Percentiles rank a stretch among this genome's conserved stretches.
Evolutionary conservation across 2,113 vertebrate species (phyloP).

Genomic region (Bos taurus): ARS-UCD2.0 NC_037352.1:13909501-13910000

Average conservation of each 20-base stretch:
- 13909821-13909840: background rate
- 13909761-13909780: background rate
- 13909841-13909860: background rate
- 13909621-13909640: background rate
- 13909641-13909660: background rate
- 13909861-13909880: background rate
- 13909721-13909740: background rate
- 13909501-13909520: background rate
- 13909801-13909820: background rate
- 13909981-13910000: background rate
- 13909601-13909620: background rate
- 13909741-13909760: background rate
- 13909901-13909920: background rate
- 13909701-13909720: rapidly evolving
- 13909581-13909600: background rate
- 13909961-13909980: background rate
- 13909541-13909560: background rate
- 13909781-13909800: background rate
- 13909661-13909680: too few relatives aligned
- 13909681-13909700: background rate
- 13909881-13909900: background rate
- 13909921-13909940: background rate
- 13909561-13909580: background rate
- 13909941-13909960: background rate
- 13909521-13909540: background rate